phyloP scores from a whole-genome alignment of 1,140 invertebrate genomes.

The Drosophila mojavensis region DNA sequence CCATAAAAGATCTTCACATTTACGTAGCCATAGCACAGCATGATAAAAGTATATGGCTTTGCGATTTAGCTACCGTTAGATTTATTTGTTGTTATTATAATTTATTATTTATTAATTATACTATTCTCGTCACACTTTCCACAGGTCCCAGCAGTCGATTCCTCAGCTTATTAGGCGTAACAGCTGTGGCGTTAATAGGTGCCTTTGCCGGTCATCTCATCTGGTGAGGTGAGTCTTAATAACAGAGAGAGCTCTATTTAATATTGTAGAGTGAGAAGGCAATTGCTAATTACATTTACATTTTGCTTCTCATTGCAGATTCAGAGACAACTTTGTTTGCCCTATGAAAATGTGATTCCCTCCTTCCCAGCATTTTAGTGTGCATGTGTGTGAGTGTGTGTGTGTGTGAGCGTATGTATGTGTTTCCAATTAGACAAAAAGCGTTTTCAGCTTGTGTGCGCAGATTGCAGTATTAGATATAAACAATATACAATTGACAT shows the following conservation, averaged over 20 bases:
- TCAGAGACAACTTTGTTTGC: conserved; percentile 38
- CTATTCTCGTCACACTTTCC: conserved; percentile 2
- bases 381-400: conserved; percentile 17
- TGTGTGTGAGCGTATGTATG: conserved; percentile 5
- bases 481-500: conserved; percentile 41
- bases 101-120: conserved; percentile 1
- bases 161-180: conserved; percentile 53
- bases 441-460: conserved; percentile 24
- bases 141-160: conserved; percentile 31
- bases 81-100: not conserved
- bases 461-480: conserved; percentile 74
- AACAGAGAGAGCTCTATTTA: not conserved
- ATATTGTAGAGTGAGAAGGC: not conserved
- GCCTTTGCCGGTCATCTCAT: conserved; percentile 54
- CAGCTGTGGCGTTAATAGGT: conserved; percentile 54
- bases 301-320: conserved; percentile 39
- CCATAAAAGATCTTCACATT: too few relatives aligned
- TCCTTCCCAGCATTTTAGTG: conserved; percentile 21
- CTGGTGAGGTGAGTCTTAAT: conserved; percentile 66
- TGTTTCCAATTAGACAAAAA: conserved; percentile 34
- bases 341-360: conserved; percentile 66
- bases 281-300: conserved; percentile 29
- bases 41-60: too few relatives aligned
- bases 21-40: too few relatives aligned
- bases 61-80: too few relatives aligned